Conservation (phyloP, 2,113 vertebrate genomes). For the Rhizomys pruinosus region DNA sequence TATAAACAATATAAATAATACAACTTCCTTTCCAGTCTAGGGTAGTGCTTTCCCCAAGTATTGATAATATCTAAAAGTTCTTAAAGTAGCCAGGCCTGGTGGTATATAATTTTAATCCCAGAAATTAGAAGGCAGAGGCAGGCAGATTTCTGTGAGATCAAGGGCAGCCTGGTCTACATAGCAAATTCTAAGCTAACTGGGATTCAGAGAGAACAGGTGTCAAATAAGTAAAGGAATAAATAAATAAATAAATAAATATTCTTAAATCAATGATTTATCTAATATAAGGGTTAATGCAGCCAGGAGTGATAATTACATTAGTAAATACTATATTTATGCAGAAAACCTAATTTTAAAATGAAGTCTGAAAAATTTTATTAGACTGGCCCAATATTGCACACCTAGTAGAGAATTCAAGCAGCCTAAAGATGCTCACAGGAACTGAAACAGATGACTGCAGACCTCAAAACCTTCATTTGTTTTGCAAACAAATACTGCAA, state of each 20-base stretch:
- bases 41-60: neutral
- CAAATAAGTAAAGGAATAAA: no score
- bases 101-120: no score
- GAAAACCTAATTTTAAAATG: slow-evolving; percentile 15
- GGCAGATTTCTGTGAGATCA: no score
- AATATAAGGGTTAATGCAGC: neutral
- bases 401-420: neutral
- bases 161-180: no score
- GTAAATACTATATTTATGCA: slow-evolving; percentile 1
- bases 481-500: neutral
- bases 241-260: neutral
- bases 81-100: neutral
- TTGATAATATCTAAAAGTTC: neutral
- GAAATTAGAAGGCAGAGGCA: no score
- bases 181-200: no score
- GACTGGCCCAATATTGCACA: neutral
- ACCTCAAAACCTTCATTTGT: neutral
- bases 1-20: neutral
- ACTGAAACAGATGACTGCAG: neutral
- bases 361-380: neutral
- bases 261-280: slow-evolving; percentile 6
- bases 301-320: neutral
- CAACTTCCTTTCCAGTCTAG: neutral
- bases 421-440: neutral
- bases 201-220: no score